Conservation (phyloP, 2,888 invertebrate species). For the Netelia virgata region DNA sequence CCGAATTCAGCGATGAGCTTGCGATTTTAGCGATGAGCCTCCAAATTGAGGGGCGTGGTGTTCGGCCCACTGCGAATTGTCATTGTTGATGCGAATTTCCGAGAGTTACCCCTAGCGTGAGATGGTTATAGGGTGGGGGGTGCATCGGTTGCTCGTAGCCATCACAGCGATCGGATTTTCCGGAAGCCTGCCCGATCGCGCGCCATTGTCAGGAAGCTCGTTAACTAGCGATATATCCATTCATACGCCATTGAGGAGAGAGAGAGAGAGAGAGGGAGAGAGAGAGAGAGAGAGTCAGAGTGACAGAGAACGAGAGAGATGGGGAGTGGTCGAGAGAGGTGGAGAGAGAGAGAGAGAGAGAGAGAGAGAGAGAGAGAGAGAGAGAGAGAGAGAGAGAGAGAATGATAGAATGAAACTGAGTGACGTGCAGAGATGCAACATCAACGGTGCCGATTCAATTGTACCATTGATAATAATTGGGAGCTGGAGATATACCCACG, state of each 20-base stretch:
- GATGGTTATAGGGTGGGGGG: slow-evolving; percentile 14
- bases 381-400: background rate
- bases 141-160: slow-evolving; percentile 67
- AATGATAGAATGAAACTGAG: background rate
- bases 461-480: slow-evolving; percentile 65
- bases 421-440: slow-evolving; percentile 29
- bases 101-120: slow-evolving; percentile 32
- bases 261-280: background rate
- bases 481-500: slow-evolving; percentile 22
- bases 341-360: background rate
- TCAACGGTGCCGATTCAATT: slow-evolving; percentile 52
- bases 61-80: slow-evolving; percentile 58
- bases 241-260: slow-evolving; percentile 27
- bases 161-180: slow-evolving; percentile 70
- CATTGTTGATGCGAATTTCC: slow-evolving; percentile 58
- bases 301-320: background rate
- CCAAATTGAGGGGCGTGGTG: slow-evolving; percentile 20
- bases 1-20: background rate
- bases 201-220: slow-evolving; percentile 71
- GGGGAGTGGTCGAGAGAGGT: background rate
- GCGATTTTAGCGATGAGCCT: slow-evolving; percentile 34
- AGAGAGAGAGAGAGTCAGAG: slow-evolving; percentile 12
- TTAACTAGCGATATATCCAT: slow-evolving; percentile 69
- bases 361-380: slow-evolving; percentile 1
- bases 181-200: slow-evolving; percentile 70